These are phyloP conservation scores for Gastrophysa polygoni DNA, from an alignment of 2,888 invertebrate genomes.

Conservation along the genomic window DNA sequence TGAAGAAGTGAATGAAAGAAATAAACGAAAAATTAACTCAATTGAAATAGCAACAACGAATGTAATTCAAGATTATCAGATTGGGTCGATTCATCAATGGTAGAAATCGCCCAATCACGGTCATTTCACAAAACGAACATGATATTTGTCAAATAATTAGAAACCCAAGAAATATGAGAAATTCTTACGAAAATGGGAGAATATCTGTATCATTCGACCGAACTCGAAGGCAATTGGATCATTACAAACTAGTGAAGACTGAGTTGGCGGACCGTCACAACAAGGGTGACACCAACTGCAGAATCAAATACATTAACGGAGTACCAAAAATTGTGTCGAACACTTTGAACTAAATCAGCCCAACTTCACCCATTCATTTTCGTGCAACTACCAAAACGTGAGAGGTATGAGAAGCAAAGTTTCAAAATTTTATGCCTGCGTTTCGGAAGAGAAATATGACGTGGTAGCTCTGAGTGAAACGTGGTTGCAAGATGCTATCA, in stretches of 20 bases:
- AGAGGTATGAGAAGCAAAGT: neutral
- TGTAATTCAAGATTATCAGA: constrained; percentile 5
- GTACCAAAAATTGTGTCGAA: too few species aligned
- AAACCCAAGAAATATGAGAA: constrained; percentile 4
- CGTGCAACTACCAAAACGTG: neutral
- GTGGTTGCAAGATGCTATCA: too few species aligned
- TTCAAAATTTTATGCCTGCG: neutral
- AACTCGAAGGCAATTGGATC: neutral
- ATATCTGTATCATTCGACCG: neutral
- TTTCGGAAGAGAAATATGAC: constrained; percentile 5
- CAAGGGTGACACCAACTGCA: neutral
- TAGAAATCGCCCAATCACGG: neutral
- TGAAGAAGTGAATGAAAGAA: constrained; percentile 4
- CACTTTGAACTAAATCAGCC: too few species aligned
- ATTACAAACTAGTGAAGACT: constrained; percentile 2
- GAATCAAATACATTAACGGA: too few species aligned
- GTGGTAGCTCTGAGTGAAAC: too few species aligned
- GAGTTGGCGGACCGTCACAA: neutral
- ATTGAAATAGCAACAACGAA: neutral
- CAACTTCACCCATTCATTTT: neutral
- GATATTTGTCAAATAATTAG: neutral
- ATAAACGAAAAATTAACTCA: neutral
- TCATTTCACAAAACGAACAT: neutral
- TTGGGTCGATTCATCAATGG: neutral
- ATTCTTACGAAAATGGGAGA: neutral